These are phyloP conservation scores for Melanotaenia nigrans DNA, from an alignment of 2,797 vertebrate genomes.

Conservation along the genomic window DNA sequence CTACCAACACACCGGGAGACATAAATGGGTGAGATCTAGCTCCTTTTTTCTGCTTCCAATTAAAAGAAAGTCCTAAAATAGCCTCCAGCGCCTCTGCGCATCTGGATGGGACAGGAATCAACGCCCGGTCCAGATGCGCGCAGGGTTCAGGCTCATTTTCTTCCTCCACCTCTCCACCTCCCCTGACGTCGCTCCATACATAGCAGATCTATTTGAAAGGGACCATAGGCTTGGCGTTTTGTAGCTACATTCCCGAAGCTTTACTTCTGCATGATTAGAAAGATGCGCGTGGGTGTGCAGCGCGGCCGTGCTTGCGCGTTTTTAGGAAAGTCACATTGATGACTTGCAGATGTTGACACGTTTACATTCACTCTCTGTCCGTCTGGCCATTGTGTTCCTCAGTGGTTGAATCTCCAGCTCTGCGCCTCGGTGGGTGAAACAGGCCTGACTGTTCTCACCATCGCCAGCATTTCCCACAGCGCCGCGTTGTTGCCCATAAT, in stretches of 20 bases:
- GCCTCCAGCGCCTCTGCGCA: slow-evolving; percentile 60
- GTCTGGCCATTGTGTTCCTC: slow-evolving; percentile 35
- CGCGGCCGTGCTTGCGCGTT: slow-evolving; percentile 10
- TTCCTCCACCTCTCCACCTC: slow-evolving; percentile 27
- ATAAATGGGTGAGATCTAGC: slow-evolving; percentile 79
- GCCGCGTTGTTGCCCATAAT: slow-evolving; percentile 22
- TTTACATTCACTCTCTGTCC: slow-evolving; percentile 69
- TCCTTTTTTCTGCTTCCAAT: slow-evolving; percentile 4
- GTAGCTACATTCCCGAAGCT: slow-evolving; percentile 15
- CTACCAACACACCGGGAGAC: slow-evolving; percentile 61
- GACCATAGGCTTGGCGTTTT: slow-evolving; percentile 14
- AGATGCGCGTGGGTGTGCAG: slow-evolving; percentile 56
- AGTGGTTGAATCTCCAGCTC: slow-evolving; percentile 26
- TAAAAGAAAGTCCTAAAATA: slow-evolving; percentile 39
- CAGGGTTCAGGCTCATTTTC: slow-evolving; percentile 38
- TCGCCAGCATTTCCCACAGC: slow-evolving; percentile 39
- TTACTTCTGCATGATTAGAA: slow-evolving; percentile 25
- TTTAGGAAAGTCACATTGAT: slow-evolving; percentile 62
- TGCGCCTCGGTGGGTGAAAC: slow-evolving; percentile 27
- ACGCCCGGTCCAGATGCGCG: slow-evolving; percentile 72
- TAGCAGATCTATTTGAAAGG: slow-evolving; percentile 14
- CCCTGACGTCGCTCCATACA: slow-evolving; percentile 34
- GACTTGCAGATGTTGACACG: slow-evolving; percentile 85
- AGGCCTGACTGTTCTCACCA: slow-evolving; percentile 48
- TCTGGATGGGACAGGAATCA: slow-evolving; percentile 67